Percentiles rank a stretch among this genome's conserved stretches.
These are phyloP conservation scores for Pygoscelis adeliae DNA, from an alignment of 2,113 vertebrate genomes.

Conservation along the genomic window DNA sequence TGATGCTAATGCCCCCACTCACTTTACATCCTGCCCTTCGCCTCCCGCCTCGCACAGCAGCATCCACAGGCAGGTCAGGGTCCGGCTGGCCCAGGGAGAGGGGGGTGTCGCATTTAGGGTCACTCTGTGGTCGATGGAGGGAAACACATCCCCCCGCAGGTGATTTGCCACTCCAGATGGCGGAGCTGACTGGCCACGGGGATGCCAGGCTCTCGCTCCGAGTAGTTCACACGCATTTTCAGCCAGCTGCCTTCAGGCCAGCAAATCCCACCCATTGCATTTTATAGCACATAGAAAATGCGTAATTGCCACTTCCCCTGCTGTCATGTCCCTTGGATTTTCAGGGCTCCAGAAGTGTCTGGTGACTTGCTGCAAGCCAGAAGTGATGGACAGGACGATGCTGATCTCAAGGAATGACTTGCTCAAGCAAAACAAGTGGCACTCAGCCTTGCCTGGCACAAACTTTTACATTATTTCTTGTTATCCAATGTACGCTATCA, in stretches of 20 bases:
- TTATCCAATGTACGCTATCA: rapidly evolving
- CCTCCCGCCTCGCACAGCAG: rapidly evolving
- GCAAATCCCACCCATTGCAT: neutral
- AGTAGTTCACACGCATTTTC: neutral
- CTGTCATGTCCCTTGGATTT: neutral
- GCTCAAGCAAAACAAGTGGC: neutral
- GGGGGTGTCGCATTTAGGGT: neutral
- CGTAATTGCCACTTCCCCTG: neutral
- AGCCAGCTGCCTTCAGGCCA: neutral
- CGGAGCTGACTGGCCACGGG: rapidly evolving
- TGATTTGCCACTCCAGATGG: neutral
- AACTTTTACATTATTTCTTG: neutral
- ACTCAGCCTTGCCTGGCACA: neutral
- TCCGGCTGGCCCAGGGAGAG: neutral
- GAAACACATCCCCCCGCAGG: rapidly evolving
- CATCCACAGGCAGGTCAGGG: neutral
- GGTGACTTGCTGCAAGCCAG: neutral
- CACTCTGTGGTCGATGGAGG: neutral
- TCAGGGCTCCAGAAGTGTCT: neutral
- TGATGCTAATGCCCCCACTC: neutral
- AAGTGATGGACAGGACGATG: neutral
- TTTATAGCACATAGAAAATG: neutral
- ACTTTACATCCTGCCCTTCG: neutral
- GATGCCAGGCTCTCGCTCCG: neutral
- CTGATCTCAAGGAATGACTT: neutral